Conservation (phyloP, 2,113 vertebrate genomes). For the Corynorhinus townsendii region DNA sequence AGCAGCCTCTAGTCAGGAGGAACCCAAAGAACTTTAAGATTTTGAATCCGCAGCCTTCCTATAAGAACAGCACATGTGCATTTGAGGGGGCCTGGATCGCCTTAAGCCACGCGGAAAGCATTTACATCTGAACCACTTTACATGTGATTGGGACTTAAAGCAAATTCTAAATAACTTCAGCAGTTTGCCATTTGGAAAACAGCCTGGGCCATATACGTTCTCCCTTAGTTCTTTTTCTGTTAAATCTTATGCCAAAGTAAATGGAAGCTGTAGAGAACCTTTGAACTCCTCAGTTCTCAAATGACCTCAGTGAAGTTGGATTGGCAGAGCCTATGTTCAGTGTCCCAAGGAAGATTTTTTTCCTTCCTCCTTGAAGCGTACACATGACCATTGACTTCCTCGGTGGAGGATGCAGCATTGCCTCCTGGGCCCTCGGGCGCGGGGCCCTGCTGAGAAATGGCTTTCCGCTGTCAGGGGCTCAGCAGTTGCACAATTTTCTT, state of each 20-base stretch:
- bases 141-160: conserved; percentile 68
- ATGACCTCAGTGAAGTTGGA: conserved; percentile 43
- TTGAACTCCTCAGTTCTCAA: conserved; percentile 59
- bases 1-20: conserved; percentile 68
- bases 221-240: conserved; percentile 50
- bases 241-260: conserved; percentile 66
- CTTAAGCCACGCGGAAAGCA: conserved; percentile 58
- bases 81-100: conserved; percentile 55
- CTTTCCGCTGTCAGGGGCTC: neutral
- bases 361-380: neutral
- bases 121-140: conserved; percentile 70
- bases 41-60: conserved; percentile 61
- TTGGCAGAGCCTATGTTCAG: conserved; percentile 45
- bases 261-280: conserved; percentile 54
- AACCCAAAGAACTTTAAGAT: conserved; percentile 6
- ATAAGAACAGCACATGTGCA: conserved; percentile 37
- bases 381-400: neutral
- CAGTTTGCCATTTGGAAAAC: conserved; percentile 71
- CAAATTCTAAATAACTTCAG: conserved; percentile 73
- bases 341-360: conserved; percentile 22
- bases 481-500: neutral
- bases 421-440: neutral
- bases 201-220: conserved; percentile 57
- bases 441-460: neutral
- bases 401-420: neutral